A percentile compares a stretch with the other conserved stretches of the same genome.
These are phyloP conservation scores for Falco rusticolus DNA, from an alignment of 2,797 vertebrate genomes.

Conservation along the genomic window DNA sequence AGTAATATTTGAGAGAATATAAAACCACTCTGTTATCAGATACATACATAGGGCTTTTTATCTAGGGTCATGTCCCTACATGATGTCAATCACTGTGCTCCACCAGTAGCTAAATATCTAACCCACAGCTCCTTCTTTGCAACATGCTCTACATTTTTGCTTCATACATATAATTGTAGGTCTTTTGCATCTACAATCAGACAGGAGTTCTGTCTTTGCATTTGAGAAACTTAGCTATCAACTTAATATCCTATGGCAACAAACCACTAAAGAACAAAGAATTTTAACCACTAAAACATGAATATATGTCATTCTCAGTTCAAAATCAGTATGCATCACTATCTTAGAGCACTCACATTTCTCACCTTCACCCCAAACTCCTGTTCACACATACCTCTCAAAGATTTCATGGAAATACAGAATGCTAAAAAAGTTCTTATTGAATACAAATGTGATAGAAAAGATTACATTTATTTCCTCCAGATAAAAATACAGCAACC, in stretches of 20 bases:
- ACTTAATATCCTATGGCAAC: background rate
- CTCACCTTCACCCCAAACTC: background rate
- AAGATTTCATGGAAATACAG: background rate
- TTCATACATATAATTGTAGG: background rate
- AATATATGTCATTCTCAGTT: background rate
- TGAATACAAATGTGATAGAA: background rate
- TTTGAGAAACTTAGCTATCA: background rate
- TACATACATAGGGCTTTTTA: accelerated
- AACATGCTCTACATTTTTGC: background rate
- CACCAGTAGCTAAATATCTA: background rate
- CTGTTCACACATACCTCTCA: background rate
- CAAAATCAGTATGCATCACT: background rate
- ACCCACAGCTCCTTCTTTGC: background rate
- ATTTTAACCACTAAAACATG: background rate
- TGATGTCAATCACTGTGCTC: background rate
- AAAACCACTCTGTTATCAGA: background rate
- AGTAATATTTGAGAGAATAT: background rate
- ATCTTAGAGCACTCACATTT: background rate
- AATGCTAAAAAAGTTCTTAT: background rate
- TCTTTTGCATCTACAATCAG: background rate
- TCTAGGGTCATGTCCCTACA: background rate
- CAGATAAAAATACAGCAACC: background rate
- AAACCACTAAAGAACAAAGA: background rate
- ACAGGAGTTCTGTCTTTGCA: background rate
- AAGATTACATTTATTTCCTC: background rate